Evolutionary conservation across 2,797 vertebrate genomes (phyloP), one percentile per base, ranked within the genome.

Genomic region (Premnoplex brunnescens): DNA sequence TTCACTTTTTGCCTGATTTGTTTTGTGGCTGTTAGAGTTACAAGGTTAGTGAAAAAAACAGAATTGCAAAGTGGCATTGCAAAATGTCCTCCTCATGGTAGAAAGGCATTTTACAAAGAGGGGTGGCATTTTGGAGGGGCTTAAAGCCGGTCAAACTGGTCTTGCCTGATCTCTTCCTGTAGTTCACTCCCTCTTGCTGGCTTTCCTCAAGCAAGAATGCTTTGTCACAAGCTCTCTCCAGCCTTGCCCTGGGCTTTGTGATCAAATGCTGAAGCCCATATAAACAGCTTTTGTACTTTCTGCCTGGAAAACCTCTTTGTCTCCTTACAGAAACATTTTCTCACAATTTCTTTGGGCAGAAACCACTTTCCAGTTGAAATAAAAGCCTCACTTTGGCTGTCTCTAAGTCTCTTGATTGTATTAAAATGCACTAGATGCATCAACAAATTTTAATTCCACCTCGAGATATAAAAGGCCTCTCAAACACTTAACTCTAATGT

Each of bases 261-360:
- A 89, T 79, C 93, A 94, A 96, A 93, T 74, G 52, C 49, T 77
- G 73, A 62, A 78, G 72, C 74, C 34, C 59, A 7, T 86, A 46
- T 77, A 93, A 97, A 95, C 24, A 92, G 84, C 78, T 91, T 97
- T 93, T 95, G 72, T 92, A 93, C 77, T 90, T 93, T 95, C 93
- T 96, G 91, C 74, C 90, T 95, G 74, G 76, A 86, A 96, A 93
- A 92, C n/a, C 74, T 93, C 84, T 93, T 92, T 95, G 75, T 87
- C 69, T 92, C 76, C 59, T 90, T 63, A 73, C 55, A 90, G 52
- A 79, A 91, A 76, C 32, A 63, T 94, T 91, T 95, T 91, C 71
- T 95, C 67, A 87, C 88, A 14, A 83, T 88, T 95, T 94, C 81
- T 78, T 77, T 55, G 90, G 43, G 64, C 92, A 96, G 86, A 96